Conservation (phyloP, 1,140 invertebrate species). For the Drosophila repleta region DNA sequence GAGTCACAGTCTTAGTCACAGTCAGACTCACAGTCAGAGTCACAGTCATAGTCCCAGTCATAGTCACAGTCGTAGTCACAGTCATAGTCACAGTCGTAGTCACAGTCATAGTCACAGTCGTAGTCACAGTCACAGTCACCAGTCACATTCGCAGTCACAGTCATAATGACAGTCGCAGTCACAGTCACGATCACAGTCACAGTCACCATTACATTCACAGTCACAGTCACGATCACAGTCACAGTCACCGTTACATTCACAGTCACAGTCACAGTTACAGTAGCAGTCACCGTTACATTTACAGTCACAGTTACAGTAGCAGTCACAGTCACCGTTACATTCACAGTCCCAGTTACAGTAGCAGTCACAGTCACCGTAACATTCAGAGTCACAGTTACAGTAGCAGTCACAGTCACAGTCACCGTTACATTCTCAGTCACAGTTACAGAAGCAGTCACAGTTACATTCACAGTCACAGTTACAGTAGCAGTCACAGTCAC, state of each 20-base stretch:
- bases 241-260: not conserved
- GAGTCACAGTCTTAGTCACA: not conserved
- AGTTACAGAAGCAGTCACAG: not conserved
- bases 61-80: not conserved
- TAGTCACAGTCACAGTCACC: not conserved
- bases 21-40: not conserved
- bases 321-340: not conserved
- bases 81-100: not conserved
- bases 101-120: not conserved
- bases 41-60: not conserved
- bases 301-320: too few relatives aligned
- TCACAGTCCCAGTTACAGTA: not conserved
- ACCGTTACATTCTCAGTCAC: not conserved
- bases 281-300: conserved; percentile 12
- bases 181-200: not conserved
- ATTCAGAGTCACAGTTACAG: not conserved
- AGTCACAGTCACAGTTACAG: conserved; percentile 4
- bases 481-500: not conserved
- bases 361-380: not conserved
- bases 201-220: not conserved
- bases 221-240: not conserved
- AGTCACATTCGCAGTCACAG: not conserved
- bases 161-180: not conserved
- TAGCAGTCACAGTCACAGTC: not conserved
- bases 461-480: not conserved